Evolutionary conservation across 1,140 invertebrate species (phyloP).

Genomic region (Cryptotermes secundus): DNA sequence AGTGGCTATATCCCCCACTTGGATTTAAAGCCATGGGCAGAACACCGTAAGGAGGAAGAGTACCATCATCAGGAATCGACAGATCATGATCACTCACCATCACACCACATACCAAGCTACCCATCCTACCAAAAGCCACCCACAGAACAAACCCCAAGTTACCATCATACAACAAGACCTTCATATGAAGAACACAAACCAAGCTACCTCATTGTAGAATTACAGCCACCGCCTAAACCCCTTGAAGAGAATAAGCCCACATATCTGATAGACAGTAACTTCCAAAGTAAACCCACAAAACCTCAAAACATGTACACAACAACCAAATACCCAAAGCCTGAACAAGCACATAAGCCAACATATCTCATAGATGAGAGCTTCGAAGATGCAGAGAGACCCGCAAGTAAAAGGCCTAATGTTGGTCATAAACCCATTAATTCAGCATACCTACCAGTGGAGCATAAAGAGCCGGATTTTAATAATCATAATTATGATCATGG

Average conservation of each 20-base stretch:
- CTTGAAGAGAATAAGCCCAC: background rate
- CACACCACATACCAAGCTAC: background rate
- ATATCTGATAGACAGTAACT: slow-evolving; percentile 6
- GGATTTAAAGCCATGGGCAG: slow-evolving; percentile 26
- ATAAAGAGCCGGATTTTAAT: background rate
- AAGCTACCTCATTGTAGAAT: slow-evolving; percentile 22
- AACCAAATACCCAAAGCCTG: background rate
- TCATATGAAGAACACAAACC: background rate
- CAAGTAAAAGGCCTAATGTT: background rate
- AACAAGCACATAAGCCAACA: slow-evolving; percentile 16
- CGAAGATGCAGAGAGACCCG: background rate
- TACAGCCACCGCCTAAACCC: background rate
- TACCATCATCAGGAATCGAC: background rate
- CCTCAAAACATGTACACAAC: slow-evolving; percentile 10
- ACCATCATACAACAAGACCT: background rate
- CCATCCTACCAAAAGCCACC: slow-evolving; percentile 9
- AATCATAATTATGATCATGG: background rate
- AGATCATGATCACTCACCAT: background rate
- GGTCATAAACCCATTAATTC: background rate
- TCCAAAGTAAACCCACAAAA: background rate
- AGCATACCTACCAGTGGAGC: background rate
- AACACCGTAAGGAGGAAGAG: background rate
- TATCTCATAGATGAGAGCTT: slow-evolving; percentile 21
- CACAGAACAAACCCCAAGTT: background rate
- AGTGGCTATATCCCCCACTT: slow-evolving; percentile 17